These are phyloP conservation scores for Onychostoma macrolepis DNA, from an alignment of 2,113 vertebrate species.

Conservation along the genomic window DNA sequence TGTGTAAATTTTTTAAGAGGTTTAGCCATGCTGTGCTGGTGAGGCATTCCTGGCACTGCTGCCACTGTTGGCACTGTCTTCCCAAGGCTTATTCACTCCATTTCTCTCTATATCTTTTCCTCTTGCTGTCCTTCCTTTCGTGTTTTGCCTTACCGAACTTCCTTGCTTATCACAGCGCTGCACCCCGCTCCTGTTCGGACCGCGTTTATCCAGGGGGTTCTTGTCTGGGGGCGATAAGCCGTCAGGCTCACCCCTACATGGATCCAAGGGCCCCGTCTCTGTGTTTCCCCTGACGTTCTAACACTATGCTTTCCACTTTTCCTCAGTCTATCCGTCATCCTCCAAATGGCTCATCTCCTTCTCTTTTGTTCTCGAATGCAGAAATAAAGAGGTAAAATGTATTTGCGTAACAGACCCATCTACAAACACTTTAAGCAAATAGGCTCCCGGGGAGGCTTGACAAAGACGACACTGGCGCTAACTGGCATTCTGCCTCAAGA, in stretches of 20 bases:
- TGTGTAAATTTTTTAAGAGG: slow-evolving; percentile 78
- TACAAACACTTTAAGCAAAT: slow-evolving; percentile 62
- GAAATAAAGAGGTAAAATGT: slow-evolving; percentile 60
- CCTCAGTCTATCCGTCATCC: slow-evolving; percentile 8
- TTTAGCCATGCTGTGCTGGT: slow-evolving; percentile 65
- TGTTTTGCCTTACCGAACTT: slow-evolving; percentile 68
- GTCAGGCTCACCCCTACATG: slow-evolving; percentile 70
- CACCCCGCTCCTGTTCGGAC: slow-evolving; percentile 76
- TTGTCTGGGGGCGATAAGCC: slow-evolving; percentile 82
- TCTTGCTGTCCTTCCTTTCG: slow-evolving; percentile 56
- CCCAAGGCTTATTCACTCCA: slow-evolving; percentile 56
- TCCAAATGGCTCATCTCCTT: neutral
- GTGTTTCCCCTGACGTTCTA: slow-evolving; percentile 19
- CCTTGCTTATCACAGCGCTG: slow-evolving; percentile 76
- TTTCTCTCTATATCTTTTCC: slow-evolving; percentile 67
- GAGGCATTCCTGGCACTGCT: slow-evolving; percentile 61
- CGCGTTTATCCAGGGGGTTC: slow-evolving; percentile 74
- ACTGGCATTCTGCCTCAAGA: slow-evolving; percentile 62
- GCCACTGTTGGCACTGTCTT: slow-evolving; percentile 61
- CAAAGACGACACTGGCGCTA: slow-evolving; percentile 63
- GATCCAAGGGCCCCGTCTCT: slow-evolving; percentile 59
- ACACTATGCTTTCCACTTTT: slow-evolving; percentile 42
- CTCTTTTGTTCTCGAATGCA: slow-evolving; percentile 43
- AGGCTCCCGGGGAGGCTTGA: slow-evolving; percentile 61
- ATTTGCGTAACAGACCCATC: slow-evolving; percentile 61